Evolutionary conservation across 2,888 invertebrate species (phyloP).

Genomic region (Leucoptera coffeella): DNA sequence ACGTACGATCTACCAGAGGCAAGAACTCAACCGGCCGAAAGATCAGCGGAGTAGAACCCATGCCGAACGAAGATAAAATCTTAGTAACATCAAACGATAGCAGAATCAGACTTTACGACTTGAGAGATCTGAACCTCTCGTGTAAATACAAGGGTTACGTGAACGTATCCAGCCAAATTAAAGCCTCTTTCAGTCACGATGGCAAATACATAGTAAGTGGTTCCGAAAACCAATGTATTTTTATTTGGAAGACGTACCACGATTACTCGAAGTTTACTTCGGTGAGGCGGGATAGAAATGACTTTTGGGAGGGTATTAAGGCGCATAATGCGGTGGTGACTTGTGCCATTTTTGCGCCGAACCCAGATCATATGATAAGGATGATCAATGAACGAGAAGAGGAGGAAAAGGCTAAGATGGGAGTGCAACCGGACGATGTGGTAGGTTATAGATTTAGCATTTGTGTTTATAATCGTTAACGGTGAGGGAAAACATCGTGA

Average conservation of each 20-base stretch:
- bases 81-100: constrained; percentile 98
- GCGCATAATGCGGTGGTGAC: constrained; percentile 96
- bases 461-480: too few relatives aligned
- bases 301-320: constrained; percentile 88
- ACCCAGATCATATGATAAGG: constrained; percentile 84
- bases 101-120: constrained; percentile 89
- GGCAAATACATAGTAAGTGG: constrained; percentile 97
- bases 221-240: constrained; percentile 95
- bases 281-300: constrained; percentile 86
- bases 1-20: constrained; percentile 92
- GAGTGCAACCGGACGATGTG: constrained; percentile 22
- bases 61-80: constrained; percentile 93
- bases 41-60: constrained; percentile 95
- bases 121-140: constrained; percentile 87
- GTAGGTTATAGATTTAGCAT: too few relatives aligned
- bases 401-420: constrained; percentile 14
- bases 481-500: too few relatives aligned
- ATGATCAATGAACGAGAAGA: constrained; percentile 57
- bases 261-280: constrained; percentile 94
- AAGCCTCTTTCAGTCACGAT: constrained; percentile 95
- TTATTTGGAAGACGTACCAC: constrained; percentile 96
- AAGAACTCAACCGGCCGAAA: constrained; percentile 92
- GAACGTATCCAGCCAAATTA: constrained; percentile 94
- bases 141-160: constrained; percentile 92
- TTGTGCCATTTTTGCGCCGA: constrained; percentile 95